phyloP scores from a whole-genome alignment of 2,797 vertebrate genomes.

The Ataeniobius toweri region DNA sequence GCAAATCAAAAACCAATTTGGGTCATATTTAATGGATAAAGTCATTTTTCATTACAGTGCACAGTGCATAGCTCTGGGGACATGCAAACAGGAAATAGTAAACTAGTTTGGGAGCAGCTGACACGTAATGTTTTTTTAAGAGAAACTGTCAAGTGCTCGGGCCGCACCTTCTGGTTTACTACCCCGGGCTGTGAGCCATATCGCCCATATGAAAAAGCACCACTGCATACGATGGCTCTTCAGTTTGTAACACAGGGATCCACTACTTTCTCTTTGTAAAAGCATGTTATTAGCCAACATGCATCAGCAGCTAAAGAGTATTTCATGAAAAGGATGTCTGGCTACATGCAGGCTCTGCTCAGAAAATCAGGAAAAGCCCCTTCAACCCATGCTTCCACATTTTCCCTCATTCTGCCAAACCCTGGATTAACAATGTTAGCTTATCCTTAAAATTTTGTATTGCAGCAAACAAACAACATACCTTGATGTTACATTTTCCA shows the following conservation, averaged over 20 bases:
- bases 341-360: neutral
- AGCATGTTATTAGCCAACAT: neutral
- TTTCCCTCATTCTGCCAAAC: neutral
- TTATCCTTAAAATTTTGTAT: neutral
- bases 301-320: neutral
- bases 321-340: neutral
- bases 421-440: neutral
- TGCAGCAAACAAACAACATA: neutral
- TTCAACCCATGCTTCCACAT: neutral
- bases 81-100: neutral
- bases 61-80: neutral
- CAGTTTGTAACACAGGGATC: conserved; percentile 1
- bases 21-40: neutral
- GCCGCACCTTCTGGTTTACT: neutral
- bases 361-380: neutral
- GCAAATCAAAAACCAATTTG: neutral
- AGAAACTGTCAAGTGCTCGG: neutral
- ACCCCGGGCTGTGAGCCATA: neutral
- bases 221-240: neutral
- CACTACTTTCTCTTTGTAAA: neutral
- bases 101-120: neutral
- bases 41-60: neutral
- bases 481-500: neutral
- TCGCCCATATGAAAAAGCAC: neutral
- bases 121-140: neutral